Evolutionary conservation across 35 echinoderm and acorn worm species (phyloP).

Genomic region (Apostichopus californicus): DNA sequence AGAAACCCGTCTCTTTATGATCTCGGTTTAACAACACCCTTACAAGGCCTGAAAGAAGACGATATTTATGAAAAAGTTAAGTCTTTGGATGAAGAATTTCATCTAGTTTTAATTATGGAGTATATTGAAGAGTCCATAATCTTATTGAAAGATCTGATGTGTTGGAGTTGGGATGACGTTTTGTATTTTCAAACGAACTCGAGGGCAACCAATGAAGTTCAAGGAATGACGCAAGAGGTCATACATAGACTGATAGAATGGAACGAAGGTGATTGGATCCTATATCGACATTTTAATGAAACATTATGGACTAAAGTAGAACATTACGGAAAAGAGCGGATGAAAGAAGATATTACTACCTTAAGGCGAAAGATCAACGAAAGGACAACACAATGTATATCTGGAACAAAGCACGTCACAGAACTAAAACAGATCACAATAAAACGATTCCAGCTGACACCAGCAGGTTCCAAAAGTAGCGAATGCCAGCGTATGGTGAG

Average conservation of each 20-base stretch:
- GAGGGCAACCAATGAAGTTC: not conserved
- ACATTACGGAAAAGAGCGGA: constrained; percentile 28
- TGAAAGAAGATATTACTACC: constrained; percentile 10
- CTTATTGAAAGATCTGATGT: constrained; percentile 33
- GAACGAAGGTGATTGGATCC: constrained; percentile 31
- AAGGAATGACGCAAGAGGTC: not conserved
- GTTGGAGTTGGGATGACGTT: constrained; percentile 43
- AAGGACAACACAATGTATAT: not conserved
- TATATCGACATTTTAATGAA: too few species aligned
- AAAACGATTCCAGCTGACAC: not conserved
- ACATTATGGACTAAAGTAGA: not conserved
- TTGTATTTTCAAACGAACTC: constrained; percentile 12
- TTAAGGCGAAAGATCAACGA: constrained; percentile 8
- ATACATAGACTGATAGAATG: not conserved
- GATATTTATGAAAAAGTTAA: not conserved
- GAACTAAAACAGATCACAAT: not conserved
- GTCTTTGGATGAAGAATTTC: constrained; percentile 33
- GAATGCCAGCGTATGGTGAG: not conserved
- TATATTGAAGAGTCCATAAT: constrained; percentile 49
- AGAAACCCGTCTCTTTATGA: constrained; percentile 39
- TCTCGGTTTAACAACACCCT: not conserved
- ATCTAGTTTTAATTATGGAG: constrained; percentile 41
- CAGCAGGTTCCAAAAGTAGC: not conserved
- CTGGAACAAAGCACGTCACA: not conserved
- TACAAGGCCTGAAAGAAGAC: not conserved